These are phyloP conservation scores for Heliconius charithonia DNA, from an alignment of 2,888 invertebrate genomes.

Conservation along the genomic window DNA sequence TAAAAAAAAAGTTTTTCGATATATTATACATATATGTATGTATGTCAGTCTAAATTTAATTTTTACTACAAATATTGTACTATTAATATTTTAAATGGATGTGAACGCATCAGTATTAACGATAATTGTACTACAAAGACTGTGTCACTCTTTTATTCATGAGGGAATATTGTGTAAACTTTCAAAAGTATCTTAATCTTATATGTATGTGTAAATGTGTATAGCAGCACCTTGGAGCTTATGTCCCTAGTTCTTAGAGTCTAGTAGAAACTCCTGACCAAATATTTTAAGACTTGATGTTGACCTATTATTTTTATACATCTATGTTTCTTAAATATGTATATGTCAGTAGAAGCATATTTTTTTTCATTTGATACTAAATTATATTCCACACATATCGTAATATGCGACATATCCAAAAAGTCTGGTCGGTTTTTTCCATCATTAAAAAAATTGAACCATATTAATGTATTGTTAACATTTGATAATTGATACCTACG, in stretches of 20 bases:
- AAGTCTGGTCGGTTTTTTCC: background rate
- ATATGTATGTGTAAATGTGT: slow-evolving; percentile 47
- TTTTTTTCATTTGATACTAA: background rate
- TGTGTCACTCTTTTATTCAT: slow-evolving; percentile 76
- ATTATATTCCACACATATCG: slow-evolving; percentile 7
- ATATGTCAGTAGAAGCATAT: slow-evolving; percentile 31
- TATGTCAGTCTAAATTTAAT: slow-evolving; percentile 51
- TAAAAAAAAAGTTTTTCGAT: slow-evolving; percentile 58
- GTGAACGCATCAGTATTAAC: slow-evolving; percentile 76
- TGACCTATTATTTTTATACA: slow-evolving; percentile 60
- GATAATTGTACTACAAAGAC: slow-evolving; percentile 76
- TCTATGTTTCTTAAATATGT: slow-evolving; percentile 41
- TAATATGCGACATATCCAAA: slow-evolving; percentile 7
- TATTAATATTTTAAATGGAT: slow-evolving; percentile 57
- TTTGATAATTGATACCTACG: background rate
- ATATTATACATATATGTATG: slow-evolving; percentile 62
- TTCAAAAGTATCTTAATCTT: slow-evolving; percentile 66
- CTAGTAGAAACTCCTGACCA: slow-evolving; percentile 82
- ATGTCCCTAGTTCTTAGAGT: slow-evolving; percentile 78
- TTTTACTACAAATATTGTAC: slow-evolving; percentile 54
- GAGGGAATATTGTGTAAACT: slow-evolving; percentile 74
- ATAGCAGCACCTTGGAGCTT: slow-evolving; percentile 81
- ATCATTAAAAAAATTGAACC: background rate
- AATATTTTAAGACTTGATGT: slow-evolving; percentile 78
- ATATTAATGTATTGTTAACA: too few relatives aligned